Evolutionary conservation across 2,113 vertebrate species (phyloP), one percentile per base, ranked within the genome.

Genomic region (Amazona guildingii): DNA sequence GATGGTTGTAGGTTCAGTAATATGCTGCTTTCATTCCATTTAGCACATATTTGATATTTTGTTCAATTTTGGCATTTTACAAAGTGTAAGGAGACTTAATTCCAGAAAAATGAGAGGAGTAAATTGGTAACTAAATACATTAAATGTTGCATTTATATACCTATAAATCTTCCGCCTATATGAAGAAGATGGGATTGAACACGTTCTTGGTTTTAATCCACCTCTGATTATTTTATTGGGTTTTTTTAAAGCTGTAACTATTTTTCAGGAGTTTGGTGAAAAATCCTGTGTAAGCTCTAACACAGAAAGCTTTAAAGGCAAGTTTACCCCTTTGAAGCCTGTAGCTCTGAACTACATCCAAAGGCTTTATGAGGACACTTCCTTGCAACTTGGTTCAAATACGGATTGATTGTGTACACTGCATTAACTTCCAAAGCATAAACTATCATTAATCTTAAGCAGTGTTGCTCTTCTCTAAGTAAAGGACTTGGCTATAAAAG

Each of bases 341-440:
- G 39, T 79, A 77, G 39, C 69, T 95, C 72, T 88, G 64, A 97
- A 96, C 41, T 86, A 75, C 35, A 57, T 78, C 62, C 2, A 16
- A 91, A 93, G 68, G 48, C 57, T 97, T 92, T 92, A 92, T 94
- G 68, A 91, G 87, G 68, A 88, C 27, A 84, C 27, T 94, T 95
- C 57, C 46, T 19, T 96, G 64, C 52, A 79, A 41, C 78, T 76
- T 78, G 33, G 24, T 92, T 91, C 61, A 92, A 76, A 69, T 94
- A 95, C 81, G 9, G 13, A 91, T 63, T 90, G 72, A 90, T 77
- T 86, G 75, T 75, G 43, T 48, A 43, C 52, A 74, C 28, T 89
- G 39, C 81, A 78, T 95, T 95, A 86, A 51, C 25, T 94, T 95
- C n/a, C 52, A 88, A 74, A 89, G 55, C 63, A 69, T 63, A 83